Evolutionary conservation across 35 echinoderm and acorn worm species (phyloP), one percentile per base, ranked within the genome.

Genomic region (Patiria miniata): DNA sequence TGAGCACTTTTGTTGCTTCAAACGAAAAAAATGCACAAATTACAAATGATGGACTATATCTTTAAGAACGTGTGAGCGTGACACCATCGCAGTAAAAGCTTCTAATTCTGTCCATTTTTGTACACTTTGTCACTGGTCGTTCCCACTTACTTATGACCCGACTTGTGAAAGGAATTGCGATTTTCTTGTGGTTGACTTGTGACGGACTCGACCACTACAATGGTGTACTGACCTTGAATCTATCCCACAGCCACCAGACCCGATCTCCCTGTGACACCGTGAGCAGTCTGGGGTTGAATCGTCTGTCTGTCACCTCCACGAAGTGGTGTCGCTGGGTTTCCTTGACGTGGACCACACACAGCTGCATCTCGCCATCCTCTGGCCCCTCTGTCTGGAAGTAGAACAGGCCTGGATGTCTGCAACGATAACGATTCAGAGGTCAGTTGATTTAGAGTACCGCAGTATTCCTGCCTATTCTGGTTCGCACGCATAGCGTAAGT

Each of bases 181-280:
- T n/a, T n/a, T n/a, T n/a, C n/a, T n/a, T n/a, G n/a, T n/a, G n/a
- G n/a, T n/a, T n/a, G n/a, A n/a, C n/a, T n/a, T n/a, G n/a, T n/a
- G n/a, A n/a, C n/a, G n/a, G n/a, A n/a, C n/a, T n/a, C n/a, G n/a
- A n/a, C n/a, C n/a, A n/a, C n/a, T n/a, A n/a, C n/a, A n/a, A n/a
- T n/a, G n/a, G n/a, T n/a, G n/a, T n/a, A 18, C 83, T 16, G 37
- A 93, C 91, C 86, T 89, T 89, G 50, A 93, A 88, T 39, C 86
- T 78, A 40, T 85, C 77, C 91, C 91, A 93, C 26, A 56, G 60
- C 91, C 91, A 93, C 86, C 86, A 93, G 19, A 93, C 91, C 33
- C 87, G 36, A 65, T 93, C 91, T 47, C 91, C 91, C 60, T 88
- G 80, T 7, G 88, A 51, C 34, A 93, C 40, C 1, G 86, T 93